Percentiles rank a stretch among this genome's conserved stretches.
These are phyloP conservation scores for Gambusia affinis DNA, from an alignment of 2,113 vertebrate species.

Conservation along the genomic window DNA sequence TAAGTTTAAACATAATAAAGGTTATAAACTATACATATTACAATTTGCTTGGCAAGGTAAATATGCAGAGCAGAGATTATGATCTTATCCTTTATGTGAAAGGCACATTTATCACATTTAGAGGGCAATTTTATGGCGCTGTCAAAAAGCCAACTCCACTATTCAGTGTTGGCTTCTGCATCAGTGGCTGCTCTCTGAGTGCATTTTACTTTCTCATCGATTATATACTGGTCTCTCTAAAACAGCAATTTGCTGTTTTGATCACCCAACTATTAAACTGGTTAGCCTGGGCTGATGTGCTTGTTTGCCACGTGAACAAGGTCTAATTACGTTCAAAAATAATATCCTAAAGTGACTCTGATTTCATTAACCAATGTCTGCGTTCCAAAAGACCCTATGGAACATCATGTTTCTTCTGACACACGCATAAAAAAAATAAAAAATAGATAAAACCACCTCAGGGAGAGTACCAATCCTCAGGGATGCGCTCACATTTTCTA, in stretches of 20 bases:
- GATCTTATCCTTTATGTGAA: constrained; percentile 21
- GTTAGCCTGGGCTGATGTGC: too few species aligned
- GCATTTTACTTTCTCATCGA: constrained; percentile 24
- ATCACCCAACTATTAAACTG: constrained; percentile 42
- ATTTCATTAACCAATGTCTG: constrained; percentile 44
- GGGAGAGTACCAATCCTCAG: constrained; percentile 25
- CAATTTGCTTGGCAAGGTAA: constrained; percentile 32
- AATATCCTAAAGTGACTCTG: constrained; percentile 24
- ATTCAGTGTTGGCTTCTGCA: constrained; percentile 20
- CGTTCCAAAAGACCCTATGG: constrained; percentile 32
- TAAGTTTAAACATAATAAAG: constrained; percentile 20
- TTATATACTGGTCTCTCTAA: constrained; percentile 38
- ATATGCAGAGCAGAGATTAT: constrained; percentile 33
- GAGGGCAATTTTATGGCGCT: constrained; percentile 49
- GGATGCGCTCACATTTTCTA: constrained; percentile 28
- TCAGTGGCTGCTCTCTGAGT: constrained; percentile 40
- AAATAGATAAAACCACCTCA: constrained; percentile 10
- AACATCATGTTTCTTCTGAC: constrained; percentile 28
- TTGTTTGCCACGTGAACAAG: constrained; percentile 2
- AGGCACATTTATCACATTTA: constrained; percentile 54
- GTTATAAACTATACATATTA: constrained; percentile 16
- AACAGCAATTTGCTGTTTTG: constrained; percentile 47
- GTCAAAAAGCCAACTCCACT: constrained; percentile 50
- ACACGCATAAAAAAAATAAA: constrained; percentile 8
- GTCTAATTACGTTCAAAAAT: constrained; percentile 27